Base-by-base conservation (phyloP, 2,888 invertebrate species). In the Patella pellucida region DNA sequence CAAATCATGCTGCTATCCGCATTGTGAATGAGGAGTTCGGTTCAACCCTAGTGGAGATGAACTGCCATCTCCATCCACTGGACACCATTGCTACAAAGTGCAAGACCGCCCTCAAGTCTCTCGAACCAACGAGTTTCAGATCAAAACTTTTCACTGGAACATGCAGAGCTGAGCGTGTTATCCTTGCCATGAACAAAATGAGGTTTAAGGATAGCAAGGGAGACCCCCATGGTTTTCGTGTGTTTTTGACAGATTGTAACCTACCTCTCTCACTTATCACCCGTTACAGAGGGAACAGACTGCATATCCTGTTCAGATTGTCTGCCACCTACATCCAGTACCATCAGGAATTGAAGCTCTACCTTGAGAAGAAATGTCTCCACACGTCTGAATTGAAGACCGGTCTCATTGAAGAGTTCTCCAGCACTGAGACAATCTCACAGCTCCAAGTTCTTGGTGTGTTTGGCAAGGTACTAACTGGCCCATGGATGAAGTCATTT, bases 251-350 rank as follows among this genome's bases (percentile, higher is more conserved):
- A 9, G 72, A 77, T 9, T 52, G 72, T 16, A 68, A 62, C 16
- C 73, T 81, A 14, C 74, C 74, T 5, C 68, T 68, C 27, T 76
- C 76, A 51, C 19, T 81, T 14, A 52, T 81, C n/a, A 77, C 80
- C 5, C 51, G 80, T 14, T 81, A 81, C 62, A 27, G 80, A 16
- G 81, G 78, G 31, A 81, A 78, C 68, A 23, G 76, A 7, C 77
- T 79, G 41, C 79, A 81, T 51, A 72, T 81, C n/a, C 54, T 81
- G 41, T 81, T 81, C 56, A 78, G 80, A 68, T 69, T 77, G 19
- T 69, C 71, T 70, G 80, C 74, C 27, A 75, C 56, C n/a, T 68
- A 54, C 41, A 56, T 78, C 11, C 23, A 73, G 16, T 69, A 80
- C 67, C 69, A 72, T 52, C 23, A 56, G 9, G 52, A 41, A 5